Evolutionary conservation across 2,888 invertebrate genomes (phyloP).

Genomic region (Zelleria hepariella): DNA sequence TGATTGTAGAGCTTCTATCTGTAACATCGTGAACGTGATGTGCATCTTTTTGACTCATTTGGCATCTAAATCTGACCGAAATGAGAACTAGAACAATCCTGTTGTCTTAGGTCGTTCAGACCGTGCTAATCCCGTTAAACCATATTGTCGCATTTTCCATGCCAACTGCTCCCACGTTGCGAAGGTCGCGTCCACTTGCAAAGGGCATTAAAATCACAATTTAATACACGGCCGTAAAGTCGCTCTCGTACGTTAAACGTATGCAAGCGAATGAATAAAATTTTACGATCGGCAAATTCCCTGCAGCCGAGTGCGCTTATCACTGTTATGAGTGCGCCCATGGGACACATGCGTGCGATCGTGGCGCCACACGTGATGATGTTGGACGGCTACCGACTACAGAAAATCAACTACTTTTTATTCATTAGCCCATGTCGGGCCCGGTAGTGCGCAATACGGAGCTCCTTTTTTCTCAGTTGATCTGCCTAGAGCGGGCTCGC

Average conservation of each 20-base stretch:
- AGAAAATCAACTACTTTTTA: too few relatives aligned
- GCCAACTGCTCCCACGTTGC: background rate
- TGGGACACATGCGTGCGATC: background rate
- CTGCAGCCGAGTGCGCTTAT: background rate
- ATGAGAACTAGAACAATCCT: too few relatives aligned
- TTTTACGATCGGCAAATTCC: conserved; percentile 17
- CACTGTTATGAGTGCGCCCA: background rate
- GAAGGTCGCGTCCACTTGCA: background rate
- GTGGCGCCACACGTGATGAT: background rate
- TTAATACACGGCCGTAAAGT: background rate
- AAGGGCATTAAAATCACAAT: background rate
- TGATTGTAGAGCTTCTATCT: too few relatives aligned
- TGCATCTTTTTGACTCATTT: too few relatives aligned
- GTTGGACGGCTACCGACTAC: background rate
- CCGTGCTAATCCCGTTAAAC: background rate
- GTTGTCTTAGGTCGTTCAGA: background rate
- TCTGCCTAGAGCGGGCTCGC: too few relatives aligned
- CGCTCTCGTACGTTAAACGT: background rate
- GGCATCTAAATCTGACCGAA: too few relatives aligned
- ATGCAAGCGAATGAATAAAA: background rate
- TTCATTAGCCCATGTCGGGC: too few relatives aligned
- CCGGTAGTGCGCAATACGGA: too few relatives aligned
- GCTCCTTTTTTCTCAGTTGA: too few relatives aligned
- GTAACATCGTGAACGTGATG: too few relatives aligned
- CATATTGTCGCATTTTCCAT: background rate